Conservation (phyloP, 2,797 vertebrate species). For the Gorsachius magnificus region DNA sequence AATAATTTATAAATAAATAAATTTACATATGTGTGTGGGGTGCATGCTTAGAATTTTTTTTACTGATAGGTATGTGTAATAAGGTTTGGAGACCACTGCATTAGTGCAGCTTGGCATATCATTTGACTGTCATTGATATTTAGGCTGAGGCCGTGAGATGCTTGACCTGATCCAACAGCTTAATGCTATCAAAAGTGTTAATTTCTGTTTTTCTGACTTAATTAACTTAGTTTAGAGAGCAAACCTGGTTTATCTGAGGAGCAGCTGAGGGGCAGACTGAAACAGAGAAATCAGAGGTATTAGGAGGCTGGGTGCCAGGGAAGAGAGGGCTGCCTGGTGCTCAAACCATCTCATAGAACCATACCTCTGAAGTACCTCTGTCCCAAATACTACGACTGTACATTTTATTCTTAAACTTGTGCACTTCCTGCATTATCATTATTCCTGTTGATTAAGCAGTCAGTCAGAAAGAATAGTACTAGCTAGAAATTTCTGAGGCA, state of each 20-base stretch:
- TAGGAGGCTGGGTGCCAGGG: background rate
- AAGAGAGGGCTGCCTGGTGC: background rate
- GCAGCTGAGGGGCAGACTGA: background rate
- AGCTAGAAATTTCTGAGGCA: background rate
- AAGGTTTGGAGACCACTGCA: background rate
- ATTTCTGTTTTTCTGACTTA: background rate
- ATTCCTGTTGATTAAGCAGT: background rate
- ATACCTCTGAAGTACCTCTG: background rate
- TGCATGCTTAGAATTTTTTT: background rate
- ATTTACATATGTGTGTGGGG: too few relatives aligned
- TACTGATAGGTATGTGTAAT: fast-evolving
- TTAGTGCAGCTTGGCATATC: background rate
- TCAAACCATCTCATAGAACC: background rate
- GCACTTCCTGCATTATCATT: background rate
- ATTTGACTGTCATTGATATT: background rate
- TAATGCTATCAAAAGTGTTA: background rate
- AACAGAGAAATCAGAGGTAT: background rate
- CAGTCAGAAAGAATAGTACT: background rate
- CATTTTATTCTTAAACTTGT: background rate
- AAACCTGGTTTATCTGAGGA: background rate
- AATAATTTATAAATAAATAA: background rate
- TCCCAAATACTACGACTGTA: background rate
- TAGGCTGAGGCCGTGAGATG: background rate
- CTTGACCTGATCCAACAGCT: background rate
- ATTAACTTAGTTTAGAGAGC: background rate